These are phyloP conservation scores for Stenodema calcarata DNA, from an alignment of 2,888 invertebrate species.

Conservation along the genomic window DNA sequence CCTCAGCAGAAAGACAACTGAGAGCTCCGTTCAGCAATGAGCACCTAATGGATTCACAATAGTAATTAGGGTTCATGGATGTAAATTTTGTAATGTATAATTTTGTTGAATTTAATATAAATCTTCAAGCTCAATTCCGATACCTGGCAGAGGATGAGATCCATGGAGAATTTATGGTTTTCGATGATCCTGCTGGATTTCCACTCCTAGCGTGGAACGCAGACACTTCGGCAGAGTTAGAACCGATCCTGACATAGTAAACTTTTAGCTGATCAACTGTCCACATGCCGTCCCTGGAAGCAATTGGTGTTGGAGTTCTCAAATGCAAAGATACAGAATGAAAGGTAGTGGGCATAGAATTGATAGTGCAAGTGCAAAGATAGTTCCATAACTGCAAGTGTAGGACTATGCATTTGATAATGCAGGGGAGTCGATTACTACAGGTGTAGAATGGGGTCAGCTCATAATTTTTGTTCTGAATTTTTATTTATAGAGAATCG, in stretches of 20 bases:
- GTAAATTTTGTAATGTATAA: too few species aligned
- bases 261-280: conserved; percentile 48
- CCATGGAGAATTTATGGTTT: conserved; percentile 47
- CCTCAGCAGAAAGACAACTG: conserved; percentile 19
- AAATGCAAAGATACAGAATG: too few species aligned
- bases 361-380: too few species aligned
- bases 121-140: too few species aligned
- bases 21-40: not conserved
- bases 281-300: conserved; percentile 49
- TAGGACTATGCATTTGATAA: too few species aligned
- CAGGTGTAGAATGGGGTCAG: too few species aligned
- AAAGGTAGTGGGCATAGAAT: too few species aligned
- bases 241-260: conserved; percentile 41
- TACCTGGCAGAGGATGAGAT: conserved; percentile 19
- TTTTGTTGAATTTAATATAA: too few species aligned
- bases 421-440: too few species aligned
- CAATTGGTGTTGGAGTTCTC: not conserved
- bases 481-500: too few species aligned
- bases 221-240: conserved; percentile 36
- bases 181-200: conserved; percentile 49
- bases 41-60: not conserved
- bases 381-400: too few species aligned
- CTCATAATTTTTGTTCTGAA: too few species aligned
- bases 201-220: conserved; percentile 47
- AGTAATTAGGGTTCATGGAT: not conserved